Conservation (phyloP, 2,797 vertebrate genomes). For the Sarcoramphus papa region DNA sequence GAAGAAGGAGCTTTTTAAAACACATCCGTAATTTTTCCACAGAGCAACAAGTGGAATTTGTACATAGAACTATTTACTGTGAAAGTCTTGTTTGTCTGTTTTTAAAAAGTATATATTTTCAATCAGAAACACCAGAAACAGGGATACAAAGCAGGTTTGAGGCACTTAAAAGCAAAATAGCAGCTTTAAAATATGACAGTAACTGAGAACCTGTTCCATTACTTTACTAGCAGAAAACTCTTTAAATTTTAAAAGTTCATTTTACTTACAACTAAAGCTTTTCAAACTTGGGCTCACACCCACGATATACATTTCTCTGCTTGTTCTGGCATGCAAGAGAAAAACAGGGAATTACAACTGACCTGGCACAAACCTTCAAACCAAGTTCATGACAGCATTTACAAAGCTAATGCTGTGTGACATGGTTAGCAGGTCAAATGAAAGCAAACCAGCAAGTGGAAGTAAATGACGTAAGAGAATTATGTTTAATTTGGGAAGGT, state of each 20-base stretch:
- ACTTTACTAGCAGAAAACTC: neutral
- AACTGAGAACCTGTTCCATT: neutral
- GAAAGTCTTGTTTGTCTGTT: neutral
- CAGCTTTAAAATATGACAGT: neutral
- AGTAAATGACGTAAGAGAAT: conserved; percentile 47
- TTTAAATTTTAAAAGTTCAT: neutral
- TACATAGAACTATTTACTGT: neutral
- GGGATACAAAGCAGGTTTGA: neutral
- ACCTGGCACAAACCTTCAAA: conserved; percentile 38
- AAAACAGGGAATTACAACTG: conserved; percentile 38
- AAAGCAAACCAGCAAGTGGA: conserved; percentile 59
- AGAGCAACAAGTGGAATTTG: conserved; percentile 3
- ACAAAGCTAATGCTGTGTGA: conserved; percentile 51
- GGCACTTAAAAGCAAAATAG: neutral
- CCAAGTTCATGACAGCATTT: conserved; percentile 15
- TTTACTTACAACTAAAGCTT: neutral
- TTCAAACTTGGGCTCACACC: neutral
- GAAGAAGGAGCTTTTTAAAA: conserved; percentile 28
- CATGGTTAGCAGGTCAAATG: conserved; percentile 37
- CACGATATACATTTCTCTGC: conserved; percentile 15
- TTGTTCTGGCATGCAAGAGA: neutral
- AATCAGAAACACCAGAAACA: neutral
- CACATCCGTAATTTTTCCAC: neutral
- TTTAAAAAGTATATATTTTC: neutral
- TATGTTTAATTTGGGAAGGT: conserved; percentile 36